Evolutionary conservation across 2,888 invertebrate genomes (phyloP), one percentile per base, ranked within the genome.

Genomic region (Caenorhabditis uteleia): DNA sequence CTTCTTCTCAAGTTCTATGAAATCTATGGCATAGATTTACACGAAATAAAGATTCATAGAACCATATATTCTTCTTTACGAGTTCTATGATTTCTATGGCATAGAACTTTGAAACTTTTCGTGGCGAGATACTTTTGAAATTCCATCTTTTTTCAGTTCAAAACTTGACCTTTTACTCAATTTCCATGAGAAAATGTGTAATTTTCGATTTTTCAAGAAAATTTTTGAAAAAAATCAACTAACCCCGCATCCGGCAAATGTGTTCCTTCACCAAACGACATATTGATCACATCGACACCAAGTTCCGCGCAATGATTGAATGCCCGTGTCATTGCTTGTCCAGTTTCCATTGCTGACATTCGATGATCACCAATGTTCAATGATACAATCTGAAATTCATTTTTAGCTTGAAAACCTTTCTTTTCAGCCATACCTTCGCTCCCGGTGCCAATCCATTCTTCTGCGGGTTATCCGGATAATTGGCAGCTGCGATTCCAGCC

Each of bases 181-280:
- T 29, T 6, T 29, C 6, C 12, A 12, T 29, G 29, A 29, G 12
- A 12, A 34, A 34, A 34, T n/a, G 8, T 34, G n/a, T 34, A n/a
- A 5, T 12, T 34, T 34, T 34, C n/a, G n/a, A n/a, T n/a, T n/a
- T n/a, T n/a, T n/a, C n/a, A n/a, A n/a, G 8, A 12, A 10, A 29
- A 10, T 29, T 39, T 27, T 26, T 27, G 16, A 27, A 43, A n/a
- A 16, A 26, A 43, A 7, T 3, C 10, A 26, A 75, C 87, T 87
- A 86, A 92, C 91, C 95, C 95, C 7, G 90, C 86, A 84, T 92
- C 90, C 2, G 91, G 89, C 91, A 93, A 93, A 84, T 93, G 91
- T 0, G 92, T 89, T 78, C 91, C 92, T 85, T 97, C 97, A 0
- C 97, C 97, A 79, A 95, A 98, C 82, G 95, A 95, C 92, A 94